These are phyloP conservation scores for Chionomys nivalis DNA, from an alignment of 2,113 vertebrate species.

Conservation along the genomic window DNA sequence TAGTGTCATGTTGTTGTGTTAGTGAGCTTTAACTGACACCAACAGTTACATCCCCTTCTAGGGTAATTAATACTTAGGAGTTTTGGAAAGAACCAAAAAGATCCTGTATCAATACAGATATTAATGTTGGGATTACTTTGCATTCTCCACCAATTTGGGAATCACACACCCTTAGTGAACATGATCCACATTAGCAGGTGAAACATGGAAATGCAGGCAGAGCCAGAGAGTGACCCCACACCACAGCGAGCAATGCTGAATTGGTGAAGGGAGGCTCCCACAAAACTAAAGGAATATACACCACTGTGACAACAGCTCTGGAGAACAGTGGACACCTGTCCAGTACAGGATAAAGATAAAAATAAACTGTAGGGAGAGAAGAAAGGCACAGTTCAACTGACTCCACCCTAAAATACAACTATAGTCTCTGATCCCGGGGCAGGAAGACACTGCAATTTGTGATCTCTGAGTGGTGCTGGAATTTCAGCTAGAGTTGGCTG, in stretches of 20 bases:
- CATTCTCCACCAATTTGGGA: not conserved
- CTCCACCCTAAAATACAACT: not conserved
- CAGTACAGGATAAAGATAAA: not conserved
- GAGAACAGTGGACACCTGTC: not conserved
- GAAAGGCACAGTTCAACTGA: not conserved
- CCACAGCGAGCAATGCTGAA: too few species aligned
- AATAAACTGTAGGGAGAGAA: too few species aligned
- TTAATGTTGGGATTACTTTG: not conserved
- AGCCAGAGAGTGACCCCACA: not conserved
- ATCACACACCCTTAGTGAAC: not conserved
- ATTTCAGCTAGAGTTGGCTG: not conserved
- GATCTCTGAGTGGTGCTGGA: not conserved
- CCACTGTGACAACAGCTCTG: not conserved
- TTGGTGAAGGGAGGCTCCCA: not conserved
- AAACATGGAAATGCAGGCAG: not conserved
- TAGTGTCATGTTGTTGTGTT: not conserved
- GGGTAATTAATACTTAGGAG: not conserved
- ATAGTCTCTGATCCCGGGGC: not conserved
- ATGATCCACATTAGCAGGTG: not conserved
- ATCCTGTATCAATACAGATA: too few species aligned
- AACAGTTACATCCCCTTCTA: not conserved
- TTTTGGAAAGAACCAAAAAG: not conserved
- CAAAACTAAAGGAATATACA: not conserved
- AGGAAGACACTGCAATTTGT: not conserved
- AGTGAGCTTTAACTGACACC: not conserved